These are phyloP conservation scores for Puntigrus tetrazona DNA, from an alignment of 2,113 vertebrate species.

Conservation along the genomic window DNA sequence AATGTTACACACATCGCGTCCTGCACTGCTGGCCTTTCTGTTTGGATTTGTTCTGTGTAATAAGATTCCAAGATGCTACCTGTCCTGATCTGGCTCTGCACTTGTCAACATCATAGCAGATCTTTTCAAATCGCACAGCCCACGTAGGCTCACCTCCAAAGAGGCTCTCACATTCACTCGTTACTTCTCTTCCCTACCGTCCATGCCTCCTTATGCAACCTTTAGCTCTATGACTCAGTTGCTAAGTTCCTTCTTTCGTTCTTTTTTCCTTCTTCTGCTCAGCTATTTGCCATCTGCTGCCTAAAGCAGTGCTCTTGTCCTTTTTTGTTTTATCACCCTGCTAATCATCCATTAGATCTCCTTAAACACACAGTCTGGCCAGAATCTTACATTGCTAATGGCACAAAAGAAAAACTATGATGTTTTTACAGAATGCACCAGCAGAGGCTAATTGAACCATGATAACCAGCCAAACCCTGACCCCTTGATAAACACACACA, in stretches of 20 bases:
- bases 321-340: slow-evolving; percentile 55
- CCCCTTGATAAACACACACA: not conserved
- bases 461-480: not conserved
- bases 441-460: not conserved
- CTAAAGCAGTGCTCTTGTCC: slow-evolving; percentile 45
- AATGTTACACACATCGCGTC: not conserved
- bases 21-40: not conserved
- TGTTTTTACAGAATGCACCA: not conserved
- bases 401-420: not conserved
- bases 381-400: not conserved
- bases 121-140: slow-evolving; percentile 15
- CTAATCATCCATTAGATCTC: slow-evolving; percentile 62
- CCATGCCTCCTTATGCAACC: slow-evolving; percentile 30
- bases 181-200: slow-evolving; percentile 3
- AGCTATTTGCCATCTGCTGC: slow-evolving; percentile 57
- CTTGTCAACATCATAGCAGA: not conserved
- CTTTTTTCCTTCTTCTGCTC: slow-evolving; percentile 37
- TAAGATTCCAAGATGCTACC: slow-evolving; percentile 4
- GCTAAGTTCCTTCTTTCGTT: slow-evolving; percentile 7
- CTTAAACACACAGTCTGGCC: slow-evolving; percentile 56
- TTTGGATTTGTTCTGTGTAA: not conserved
- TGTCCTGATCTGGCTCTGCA: not conserved
- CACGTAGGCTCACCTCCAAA: slow-evolving; percentile 16
- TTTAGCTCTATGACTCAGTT: slow-evolving; percentile 46
- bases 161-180: not conserved